A percentile compares a stretch with the other conserved stretches of the same genome.
These are phyloP conservation scores for Drosophila arizonae DNA, from an alignment of 1,140 invertebrate genomes.

Conservation along the genomic window DNA sequence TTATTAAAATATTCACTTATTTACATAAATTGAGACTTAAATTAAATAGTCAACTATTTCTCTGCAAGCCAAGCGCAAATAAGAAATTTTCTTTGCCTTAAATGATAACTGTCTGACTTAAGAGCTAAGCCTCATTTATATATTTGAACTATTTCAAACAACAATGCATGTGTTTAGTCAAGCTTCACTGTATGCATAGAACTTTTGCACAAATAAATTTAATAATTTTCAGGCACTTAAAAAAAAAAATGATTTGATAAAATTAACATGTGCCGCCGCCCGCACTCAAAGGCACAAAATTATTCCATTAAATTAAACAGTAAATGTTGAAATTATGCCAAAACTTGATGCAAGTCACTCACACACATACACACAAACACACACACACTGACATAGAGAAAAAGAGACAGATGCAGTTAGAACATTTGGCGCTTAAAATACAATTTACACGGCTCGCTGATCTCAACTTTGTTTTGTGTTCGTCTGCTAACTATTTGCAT, in stretches of 20 bases:
- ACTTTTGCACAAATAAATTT: slow-evolving; percentile 58
- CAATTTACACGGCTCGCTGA: slow-evolving; percentile 59
- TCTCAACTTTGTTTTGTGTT: slow-evolving; percentile 19
- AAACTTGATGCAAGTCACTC: slow-evolving; percentile 45
- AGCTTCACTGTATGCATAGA: slow-evolving; percentile 36
- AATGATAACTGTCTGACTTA: too few species aligned
- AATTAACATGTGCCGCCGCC: slow-evolving; percentile 22
- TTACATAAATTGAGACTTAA: too few species aligned
- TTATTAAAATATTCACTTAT: too few species aligned
- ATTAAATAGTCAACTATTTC: too few species aligned
- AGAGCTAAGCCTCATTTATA: too few species aligned
- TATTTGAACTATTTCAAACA: not conserved
- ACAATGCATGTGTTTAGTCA: not conserved
- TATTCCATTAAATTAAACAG: slow-evolving; percentile 74
- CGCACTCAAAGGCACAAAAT: slow-evolving; percentile 38
- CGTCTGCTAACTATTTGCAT: slow-evolving; percentile 34
- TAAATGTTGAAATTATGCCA: slow-evolving; percentile 65
- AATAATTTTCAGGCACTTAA: slow-evolving; percentile 70
- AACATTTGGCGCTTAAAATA: slow-evolving; percentile 55
- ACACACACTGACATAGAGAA: slow-evolving; percentile 20
- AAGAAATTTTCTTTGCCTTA: too few species aligned
- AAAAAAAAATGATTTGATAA: slow-evolving; percentile 77
- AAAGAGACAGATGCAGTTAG: slow-evolving; percentile 20
- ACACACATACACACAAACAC: slow-evolving; percentile 4
- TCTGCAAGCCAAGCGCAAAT: too few species aligned